Percentiles rank a stretch among this genome's conserved stretches.
These are phyloP conservation scores for Micromussa lordhowensis DNA, from an alignment of 92 coral and sea anemone species.

Conservation along the genomic window DNA sequence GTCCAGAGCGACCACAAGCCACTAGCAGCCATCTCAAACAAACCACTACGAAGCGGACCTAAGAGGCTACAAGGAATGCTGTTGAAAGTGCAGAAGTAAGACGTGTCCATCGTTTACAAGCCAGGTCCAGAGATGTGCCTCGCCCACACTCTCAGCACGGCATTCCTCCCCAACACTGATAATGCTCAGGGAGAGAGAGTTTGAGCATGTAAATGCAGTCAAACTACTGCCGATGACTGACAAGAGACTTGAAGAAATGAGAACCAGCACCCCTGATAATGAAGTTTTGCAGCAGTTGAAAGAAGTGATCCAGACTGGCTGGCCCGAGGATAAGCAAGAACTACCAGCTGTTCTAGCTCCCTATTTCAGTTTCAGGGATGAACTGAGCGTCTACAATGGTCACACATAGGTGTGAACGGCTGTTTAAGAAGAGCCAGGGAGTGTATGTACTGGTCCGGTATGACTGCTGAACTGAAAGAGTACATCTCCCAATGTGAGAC, in stretches of 20 bases:
- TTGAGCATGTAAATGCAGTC: slow-evolving; percentile 56
- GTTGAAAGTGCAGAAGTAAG: slow-evolving; percentile 56
- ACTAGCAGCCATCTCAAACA: no score
- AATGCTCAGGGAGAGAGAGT: slow-evolving; percentile 68
- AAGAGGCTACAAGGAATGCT: slow-evolving; percentile 73
- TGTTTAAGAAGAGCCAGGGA: slow-evolving; percentile 70
- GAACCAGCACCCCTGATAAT: slow-evolving; percentile 26
- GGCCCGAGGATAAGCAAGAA: slow-evolving; percentile 64
- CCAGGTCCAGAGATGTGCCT: slow-evolving; percentile 59
- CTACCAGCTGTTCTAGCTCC: slow-evolving; percentile 46
- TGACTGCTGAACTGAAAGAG: no score
- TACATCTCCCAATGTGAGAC: slow-evolving; percentile 34
- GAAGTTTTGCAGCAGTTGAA: slow-evolving; percentile 30
- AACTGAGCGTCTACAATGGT: slow-evolving; percentile 31
- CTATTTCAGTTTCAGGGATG: slow-evolving; percentile 57
- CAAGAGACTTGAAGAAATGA: slow-evolving; percentile 56
- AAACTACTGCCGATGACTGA: slow-evolving; percentile 51
- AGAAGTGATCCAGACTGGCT: slow-evolving; percentile 54
- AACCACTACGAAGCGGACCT: slow-evolving; percentile 67
- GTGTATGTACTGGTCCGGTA: no score
- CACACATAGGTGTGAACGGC: slow-evolving; percentile 67
- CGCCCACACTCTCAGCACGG: slow-evolving; percentile 64
- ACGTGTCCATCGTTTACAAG: slow-evolving; percentile 34
- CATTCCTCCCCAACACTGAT: slow-evolving; percentile 35
- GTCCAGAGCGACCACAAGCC: no score